A percentile compares a stretch with the other conserved stretches of the same genome.
Evolutionary conservation across 2,113 vertebrate genomes (phyloP).

Genomic region (Phrynosoma blainvillii): DNA sequence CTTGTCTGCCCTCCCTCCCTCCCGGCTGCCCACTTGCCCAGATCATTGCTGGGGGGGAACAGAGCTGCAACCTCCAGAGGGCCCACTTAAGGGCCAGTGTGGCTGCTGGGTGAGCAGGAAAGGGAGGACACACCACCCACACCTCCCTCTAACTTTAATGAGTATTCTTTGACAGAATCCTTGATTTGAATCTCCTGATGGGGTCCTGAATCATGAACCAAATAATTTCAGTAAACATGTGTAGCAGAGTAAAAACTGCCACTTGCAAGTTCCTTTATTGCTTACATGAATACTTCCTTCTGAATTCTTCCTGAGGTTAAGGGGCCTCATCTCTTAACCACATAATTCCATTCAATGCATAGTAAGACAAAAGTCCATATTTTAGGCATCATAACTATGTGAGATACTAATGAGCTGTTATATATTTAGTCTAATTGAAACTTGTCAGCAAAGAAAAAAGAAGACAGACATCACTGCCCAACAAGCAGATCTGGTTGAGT

Average conservation of each 20-base stretch:
- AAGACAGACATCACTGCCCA: not conserved
- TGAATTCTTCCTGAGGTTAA: not conserved
- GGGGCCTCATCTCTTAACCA: not conserved
- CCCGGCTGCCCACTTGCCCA: no score
- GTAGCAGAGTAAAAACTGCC: not conserved
- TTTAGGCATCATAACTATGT: not conserved
- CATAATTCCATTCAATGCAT: not conserved
- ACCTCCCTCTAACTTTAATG: no score
- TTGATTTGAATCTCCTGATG: not conserved
- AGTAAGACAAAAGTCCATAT: not conserved
- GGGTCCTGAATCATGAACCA: not conserved
- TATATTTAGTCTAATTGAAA: not conserved
- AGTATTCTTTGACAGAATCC: not conserved
- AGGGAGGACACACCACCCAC: no score
- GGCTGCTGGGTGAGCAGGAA: no score
- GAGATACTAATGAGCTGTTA: not conserved
- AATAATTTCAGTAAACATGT: not conserved
- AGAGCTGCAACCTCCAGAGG: no score
- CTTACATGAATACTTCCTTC: not conserved
- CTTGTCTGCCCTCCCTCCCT: no score
- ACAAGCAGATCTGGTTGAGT: slow-evolving; percentile 10
- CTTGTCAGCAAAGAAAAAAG: not conserved
- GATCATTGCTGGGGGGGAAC: no score
- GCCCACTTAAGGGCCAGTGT: no score
- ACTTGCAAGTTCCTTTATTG: not conserved